Evolutionary conservation across 2,113 vertebrate genomes (phyloP).

Genomic region (Toxotes chatareus): DNA sequence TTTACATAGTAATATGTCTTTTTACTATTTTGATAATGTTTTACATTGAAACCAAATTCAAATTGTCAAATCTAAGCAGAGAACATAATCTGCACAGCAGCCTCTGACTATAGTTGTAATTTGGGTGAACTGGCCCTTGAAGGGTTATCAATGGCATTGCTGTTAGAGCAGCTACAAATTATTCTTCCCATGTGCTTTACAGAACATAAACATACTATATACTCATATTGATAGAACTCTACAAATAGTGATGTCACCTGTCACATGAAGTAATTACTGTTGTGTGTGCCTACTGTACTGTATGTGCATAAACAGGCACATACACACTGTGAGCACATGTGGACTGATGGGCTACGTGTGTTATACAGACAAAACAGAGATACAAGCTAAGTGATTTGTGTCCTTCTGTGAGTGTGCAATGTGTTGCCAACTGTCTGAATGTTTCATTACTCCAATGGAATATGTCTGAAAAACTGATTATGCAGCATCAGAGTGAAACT

Average conservation of each 20-base stretch:
- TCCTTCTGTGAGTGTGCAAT: constrained; percentile 53
- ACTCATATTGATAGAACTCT: not conserved
- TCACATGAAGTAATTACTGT: constrained; percentile 35
- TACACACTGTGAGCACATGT: constrained; percentile 4
- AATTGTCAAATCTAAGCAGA: too few relatives aligned
- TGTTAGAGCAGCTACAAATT: not conserved
- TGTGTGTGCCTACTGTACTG: constrained; percentile 14
- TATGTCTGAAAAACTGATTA: constrained; percentile 72
- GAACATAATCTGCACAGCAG: too few relatives aligned
- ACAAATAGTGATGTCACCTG: not conserved
- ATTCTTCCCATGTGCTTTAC: not conserved
- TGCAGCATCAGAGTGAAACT: constrained; percentile 66
- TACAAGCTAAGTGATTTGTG: constrained; percentile 57
- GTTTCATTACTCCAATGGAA: constrained; percentile 68
- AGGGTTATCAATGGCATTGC: not conserved
- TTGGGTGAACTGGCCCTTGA: too few relatives aligned
- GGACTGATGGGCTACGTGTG: not conserved
- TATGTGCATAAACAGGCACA: constrained; percentile 2
- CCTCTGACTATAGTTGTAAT: too few relatives aligned
- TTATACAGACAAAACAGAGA: constrained; percentile 7
- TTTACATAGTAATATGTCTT: too few relatives aligned
- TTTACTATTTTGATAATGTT: too few relatives aligned
- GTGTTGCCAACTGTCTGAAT: constrained; percentile 64
- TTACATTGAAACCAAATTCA: too few relatives aligned
- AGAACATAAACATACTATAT: not conserved